Base-by-base conservation (phyloP, 2,888 invertebrate genomes). In the Galeruca laticollis region DNA sequence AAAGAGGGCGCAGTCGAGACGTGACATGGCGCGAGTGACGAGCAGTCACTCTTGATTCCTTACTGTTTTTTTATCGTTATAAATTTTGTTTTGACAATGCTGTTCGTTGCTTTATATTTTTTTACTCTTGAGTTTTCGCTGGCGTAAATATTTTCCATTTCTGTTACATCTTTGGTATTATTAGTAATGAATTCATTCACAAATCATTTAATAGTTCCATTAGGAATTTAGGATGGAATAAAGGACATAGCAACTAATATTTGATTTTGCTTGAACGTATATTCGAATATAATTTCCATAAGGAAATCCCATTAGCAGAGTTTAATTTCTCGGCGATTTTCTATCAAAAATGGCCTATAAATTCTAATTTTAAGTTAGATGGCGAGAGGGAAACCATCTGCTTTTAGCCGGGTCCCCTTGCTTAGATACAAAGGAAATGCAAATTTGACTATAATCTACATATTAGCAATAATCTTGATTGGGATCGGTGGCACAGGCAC, bases 401-500 rank as follows among this genome's bases (percentile, higher is more conserved):
- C 75, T 72, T 69, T 64, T 68, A 65, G 74, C 40, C 35, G 11
- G 4, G 21, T 20, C 33, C 72, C 72, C 72, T 49, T 26, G 54
- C 43, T 47, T n/a, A 21, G 31, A 31, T 33, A 78, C 77, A 79
- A 81, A 78, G 79, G 78, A 80, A 79, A 81, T 79, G 79, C 75
- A 80, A 80, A 80, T 79, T 77, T 67, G 68, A 68, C 76, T 72
- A 75, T 80, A 78, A 80, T 81, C 80, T 79, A 74, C 78, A 79
- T 79, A 79, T 81, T 81, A 81, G 78, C 78, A 79, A 81, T 80
- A 81, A 82, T 81, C 80, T 77, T 78, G 80, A 82, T 82, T 81
- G 81, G 72, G 57, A 74, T 72, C 68, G 62, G 59, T 68, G 60
- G 67, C 71, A 63, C 35, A 49, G 59, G 59, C 47, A 49, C 59